Conservation (phyloP, 2,113 vertebrate genomes). For the Chroicocephalus ridibundus region DNA sequence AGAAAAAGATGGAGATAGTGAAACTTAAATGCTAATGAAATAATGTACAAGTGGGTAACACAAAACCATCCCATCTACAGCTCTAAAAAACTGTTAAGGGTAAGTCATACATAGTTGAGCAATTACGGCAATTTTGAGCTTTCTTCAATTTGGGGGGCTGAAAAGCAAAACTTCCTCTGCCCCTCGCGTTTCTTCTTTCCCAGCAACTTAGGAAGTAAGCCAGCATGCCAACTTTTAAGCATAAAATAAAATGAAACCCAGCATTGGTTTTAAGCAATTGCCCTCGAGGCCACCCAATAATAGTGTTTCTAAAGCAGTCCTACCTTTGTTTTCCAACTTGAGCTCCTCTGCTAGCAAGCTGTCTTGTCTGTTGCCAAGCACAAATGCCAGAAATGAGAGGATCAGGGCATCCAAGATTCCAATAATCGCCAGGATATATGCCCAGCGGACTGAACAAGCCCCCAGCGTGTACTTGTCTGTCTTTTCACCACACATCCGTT, state of each 20-base stretch:
- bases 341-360: constrained; percentile 95
- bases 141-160: background rate
- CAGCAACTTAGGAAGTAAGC: background rate
- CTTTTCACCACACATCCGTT: constrained; percentile 92
- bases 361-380: constrained; percentile 95
- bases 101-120: background rate
- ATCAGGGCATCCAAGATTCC: constrained; percentile 96
- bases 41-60: background rate
- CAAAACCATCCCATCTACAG: background rate
- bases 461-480: constrained; percentile 94
- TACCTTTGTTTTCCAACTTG: constrained; percentile 97
- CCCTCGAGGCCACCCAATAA: background rate
- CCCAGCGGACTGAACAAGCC: constrained; percentile 93
- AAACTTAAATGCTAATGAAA: background rate
- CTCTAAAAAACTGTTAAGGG: background rate
- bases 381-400: constrained; percentile 95
- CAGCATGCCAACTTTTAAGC: background rate
- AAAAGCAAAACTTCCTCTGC: background rate
- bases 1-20: background rate
- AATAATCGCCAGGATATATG: constrained; percentile 96
- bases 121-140: background rate
- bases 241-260: background rate
- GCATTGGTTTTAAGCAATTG: constrained; percentile 3
- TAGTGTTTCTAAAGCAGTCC: constrained; percentile 48
- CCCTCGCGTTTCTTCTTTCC: background rate